Conservation (phyloP, 2,888 invertebrate species). For the Drosophila picticornis region DNA sequence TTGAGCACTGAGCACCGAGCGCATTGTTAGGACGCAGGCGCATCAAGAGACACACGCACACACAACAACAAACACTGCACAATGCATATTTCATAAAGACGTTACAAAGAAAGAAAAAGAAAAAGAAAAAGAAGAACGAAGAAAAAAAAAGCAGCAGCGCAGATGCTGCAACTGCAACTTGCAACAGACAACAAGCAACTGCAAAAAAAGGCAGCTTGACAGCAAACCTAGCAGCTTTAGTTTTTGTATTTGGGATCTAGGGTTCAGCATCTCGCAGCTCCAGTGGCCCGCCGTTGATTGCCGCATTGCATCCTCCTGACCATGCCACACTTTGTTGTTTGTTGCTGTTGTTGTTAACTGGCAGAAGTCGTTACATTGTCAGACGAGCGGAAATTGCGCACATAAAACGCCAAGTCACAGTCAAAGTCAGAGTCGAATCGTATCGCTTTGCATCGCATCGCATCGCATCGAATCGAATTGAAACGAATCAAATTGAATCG, state of each 20-base stretch:
- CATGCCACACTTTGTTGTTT: conserved; percentile 22
- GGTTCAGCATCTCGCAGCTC: conserved; percentile 22
- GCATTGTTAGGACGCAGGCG: conserved; percentile 63
- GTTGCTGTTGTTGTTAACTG: conserved; percentile 42
- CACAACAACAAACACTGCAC: conserved; percentile 12
- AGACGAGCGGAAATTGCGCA: conserved; percentile 71
- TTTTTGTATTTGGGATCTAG: conserved; percentile 12
- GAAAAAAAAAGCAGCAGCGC: conserved; percentile 39
- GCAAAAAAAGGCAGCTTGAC: conserved; percentile 6
- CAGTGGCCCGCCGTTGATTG: conserved; percentile 29
- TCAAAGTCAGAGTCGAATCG: conserved; percentile 34
- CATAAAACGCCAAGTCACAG: conserved; percentile 63
- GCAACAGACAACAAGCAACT: conserved; percentile 16
- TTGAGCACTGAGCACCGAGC: conserved; percentile 36
- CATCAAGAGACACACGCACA: conserved; percentile 33
- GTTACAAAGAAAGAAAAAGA: conserved; percentile 15
- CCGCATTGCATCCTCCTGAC: conserved; percentile 33
- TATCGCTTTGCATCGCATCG: conserved; percentile 35
- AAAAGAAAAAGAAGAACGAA: neutral
- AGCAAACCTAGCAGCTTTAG: conserved; percentile 13
- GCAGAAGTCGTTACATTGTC: conserved; percentile 75
- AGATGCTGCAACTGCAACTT: conserved; percentile 50
- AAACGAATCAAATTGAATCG: conserved; percentile 34
- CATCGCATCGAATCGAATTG: conserved; percentile 15
- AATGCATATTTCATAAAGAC: conserved; percentile 59